A percentile compares a stretch with the other conserved stretches of the same genome.
These are phyloP conservation scores for Vanessa cardui DNA, from an alignment of 2,888 invertebrate species.

Conservation along the genomic window DNA sequence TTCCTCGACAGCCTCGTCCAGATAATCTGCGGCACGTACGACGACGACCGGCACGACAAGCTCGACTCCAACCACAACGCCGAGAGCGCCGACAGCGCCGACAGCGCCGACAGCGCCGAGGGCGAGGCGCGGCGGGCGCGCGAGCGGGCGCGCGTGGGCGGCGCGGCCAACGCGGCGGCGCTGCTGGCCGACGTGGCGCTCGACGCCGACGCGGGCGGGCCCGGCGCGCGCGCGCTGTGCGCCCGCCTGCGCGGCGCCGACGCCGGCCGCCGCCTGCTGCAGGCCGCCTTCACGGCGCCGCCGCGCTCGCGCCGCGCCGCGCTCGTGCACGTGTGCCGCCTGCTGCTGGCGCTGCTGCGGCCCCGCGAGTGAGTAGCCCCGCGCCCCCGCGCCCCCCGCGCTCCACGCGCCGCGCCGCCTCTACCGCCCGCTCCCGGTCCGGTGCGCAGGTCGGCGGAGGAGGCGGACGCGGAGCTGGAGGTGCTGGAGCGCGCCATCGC, in stretches of 20 bases:
- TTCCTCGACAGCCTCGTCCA: slow-evolving; percentile 91
- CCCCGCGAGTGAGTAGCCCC: slow-evolving; percentile 53
- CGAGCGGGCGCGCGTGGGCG: slow-evolving; percentile 64
- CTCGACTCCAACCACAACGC: slow-evolving; percentile 46
- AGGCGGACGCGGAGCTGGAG: slow-evolving; percentile 53
- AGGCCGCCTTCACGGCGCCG: slow-evolving; percentile 85
- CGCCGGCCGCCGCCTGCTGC: slow-evolving; percentile 79
- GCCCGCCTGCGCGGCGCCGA: slow-evolving; percentile 43
- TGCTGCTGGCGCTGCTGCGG: slow-evolving; percentile 86
- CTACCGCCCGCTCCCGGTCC: slow-evolving; percentile 85
- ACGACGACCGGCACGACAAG: slow-evolving; percentile 51
- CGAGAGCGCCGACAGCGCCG: slow-evolving; percentile 20
- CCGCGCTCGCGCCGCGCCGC: slow-evolving; percentile 84
- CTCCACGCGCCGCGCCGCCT: slow-evolving; percentile 85
- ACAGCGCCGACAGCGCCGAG: slow-evolving; percentile 33
- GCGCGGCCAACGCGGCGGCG: slow-evolving; percentile 40
- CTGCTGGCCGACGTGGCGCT: slow-evolving; percentile 5
- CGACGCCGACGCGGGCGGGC: background rate
- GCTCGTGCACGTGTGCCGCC: slow-evolving; percentile 90
- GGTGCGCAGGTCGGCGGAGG: background rate
- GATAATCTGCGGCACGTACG: slow-evolving; percentile 79
- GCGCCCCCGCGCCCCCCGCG: slow-evolving; percentile 54
- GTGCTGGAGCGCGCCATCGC: slow-evolving; percentile 68
- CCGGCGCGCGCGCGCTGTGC: slow-evolving; percentile 32
- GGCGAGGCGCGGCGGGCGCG: slow-evolving; percentile 46